Evolutionary conservation across 2,888 invertebrate species (phyloP).

Genomic region (Conops quadrifasciatus): DNA sequence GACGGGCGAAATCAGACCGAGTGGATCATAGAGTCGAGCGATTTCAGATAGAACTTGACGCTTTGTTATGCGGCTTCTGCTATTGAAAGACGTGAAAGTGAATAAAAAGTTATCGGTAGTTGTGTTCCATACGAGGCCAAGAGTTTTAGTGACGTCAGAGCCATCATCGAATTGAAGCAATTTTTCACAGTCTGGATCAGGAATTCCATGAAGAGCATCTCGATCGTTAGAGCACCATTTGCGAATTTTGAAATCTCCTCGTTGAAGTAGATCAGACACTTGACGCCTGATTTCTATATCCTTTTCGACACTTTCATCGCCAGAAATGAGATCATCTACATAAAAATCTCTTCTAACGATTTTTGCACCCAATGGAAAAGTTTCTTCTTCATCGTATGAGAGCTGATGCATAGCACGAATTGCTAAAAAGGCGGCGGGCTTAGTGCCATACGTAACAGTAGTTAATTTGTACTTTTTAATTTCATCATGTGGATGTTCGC

Average conservation of each 20-base stretch:
- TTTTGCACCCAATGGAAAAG: constrained; percentile 26
- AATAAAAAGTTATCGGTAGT: not conserved
- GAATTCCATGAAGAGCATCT: constrained; percentile 31
- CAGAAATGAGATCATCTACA: no score
- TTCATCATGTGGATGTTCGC: constrained; percentile 25
- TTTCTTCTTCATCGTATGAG: constrained; percentile 21
- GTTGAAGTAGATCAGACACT: constrained; percentile 3
- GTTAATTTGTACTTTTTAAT: constrained; percentile 33
- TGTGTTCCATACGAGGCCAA: not conserved
- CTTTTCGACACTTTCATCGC: no score
- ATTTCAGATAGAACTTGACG: not conserved
- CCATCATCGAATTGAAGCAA: constrained; percentile 30
- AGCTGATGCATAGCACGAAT: constrained; percentile 38
- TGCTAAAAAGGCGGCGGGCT: constrained; percentile 27
- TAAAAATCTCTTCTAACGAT: constrained; percentile 36
- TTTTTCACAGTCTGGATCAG: not conserved
- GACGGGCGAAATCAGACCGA: constrained; percentile 6
- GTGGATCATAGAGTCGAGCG: constrained; percentile 10
- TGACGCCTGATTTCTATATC: constrained; percentile 26
- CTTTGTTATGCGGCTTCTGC: not conserved
- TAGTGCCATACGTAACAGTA: constrained; percentile 38
- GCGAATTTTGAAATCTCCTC: constrained; percentile 31
- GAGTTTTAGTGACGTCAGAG: constrained; percentile 34
- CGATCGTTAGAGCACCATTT: constrained; percentile 37
- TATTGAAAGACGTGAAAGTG: not conserved